A percentile compares a stretch with the other conserved stretches of the same genome.
These are phyloP conservation scores for human (Homo sapiens) DNA, from an alignment of 2,113 vertebrate species.

Conservation along the genomic window DNA sequence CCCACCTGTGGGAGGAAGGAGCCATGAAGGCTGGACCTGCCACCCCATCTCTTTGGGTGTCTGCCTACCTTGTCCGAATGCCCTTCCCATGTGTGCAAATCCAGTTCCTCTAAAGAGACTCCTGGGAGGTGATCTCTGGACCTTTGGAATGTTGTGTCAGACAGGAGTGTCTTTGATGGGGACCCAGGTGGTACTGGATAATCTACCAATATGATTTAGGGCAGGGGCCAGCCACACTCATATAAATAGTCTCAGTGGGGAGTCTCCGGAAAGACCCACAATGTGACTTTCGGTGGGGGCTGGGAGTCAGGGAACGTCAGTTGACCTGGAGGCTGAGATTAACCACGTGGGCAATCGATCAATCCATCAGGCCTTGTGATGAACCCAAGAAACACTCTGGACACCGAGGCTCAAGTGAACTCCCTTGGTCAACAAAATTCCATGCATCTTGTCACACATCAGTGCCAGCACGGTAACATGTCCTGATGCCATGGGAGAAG, in stretches of 20 bases:
- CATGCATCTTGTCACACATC: neutral
- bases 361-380: neutral
- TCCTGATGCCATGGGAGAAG: neutral
- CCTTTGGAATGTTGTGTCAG: neutral
- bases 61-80: neutral
- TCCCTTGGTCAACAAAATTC: neutral
- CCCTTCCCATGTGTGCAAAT: neutral
- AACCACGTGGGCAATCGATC: neutral
- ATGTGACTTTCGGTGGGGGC: neutral
- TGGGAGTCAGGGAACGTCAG: neutral
- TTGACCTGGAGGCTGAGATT: neutral
- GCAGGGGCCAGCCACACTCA: no score
- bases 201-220: neutral
- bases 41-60: neutral
- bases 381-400: neutral
- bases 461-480: neutral
- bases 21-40: neutral
- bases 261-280: neutral
- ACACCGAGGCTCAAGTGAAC: neutral
- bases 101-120: neutral
- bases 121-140: neutral
- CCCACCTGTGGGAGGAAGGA: slow-evolving; percentile 52
- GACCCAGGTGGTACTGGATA: neutral
- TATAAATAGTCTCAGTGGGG: neutral
- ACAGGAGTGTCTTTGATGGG: neutral